Conservation (phyloP, 2,888 invertebrate species). For the Pollenia amentaria region DNA sequence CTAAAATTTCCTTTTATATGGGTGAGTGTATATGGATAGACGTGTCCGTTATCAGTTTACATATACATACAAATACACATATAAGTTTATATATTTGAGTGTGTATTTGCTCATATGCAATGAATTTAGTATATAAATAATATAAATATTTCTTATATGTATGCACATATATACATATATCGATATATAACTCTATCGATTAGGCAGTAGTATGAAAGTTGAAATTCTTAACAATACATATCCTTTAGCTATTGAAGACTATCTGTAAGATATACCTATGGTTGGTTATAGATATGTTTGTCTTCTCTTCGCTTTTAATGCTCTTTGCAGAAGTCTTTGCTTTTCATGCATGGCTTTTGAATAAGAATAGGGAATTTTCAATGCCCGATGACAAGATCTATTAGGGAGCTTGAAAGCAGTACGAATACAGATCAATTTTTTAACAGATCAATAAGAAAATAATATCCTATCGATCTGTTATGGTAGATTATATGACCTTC, state of each 20-base stretch:
- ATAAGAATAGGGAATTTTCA: no score
- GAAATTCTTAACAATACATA: not conserved
- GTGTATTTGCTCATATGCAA: constrained; percentile 10
- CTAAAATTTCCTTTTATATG: constrained; percentile 3
- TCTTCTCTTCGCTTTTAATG: no score
- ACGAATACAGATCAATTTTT: no score
- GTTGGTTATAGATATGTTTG: no score
- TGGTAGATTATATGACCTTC: no score
- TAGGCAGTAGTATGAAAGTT: constrained; percentile 12
- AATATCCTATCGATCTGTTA: no score
- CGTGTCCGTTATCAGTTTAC: not conserved
- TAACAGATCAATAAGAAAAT: no score
- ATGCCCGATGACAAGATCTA: no score
- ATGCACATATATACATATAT: constrained; percentile 1
- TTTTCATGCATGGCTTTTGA: no score
- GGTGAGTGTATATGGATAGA: constrained; percentile 8
- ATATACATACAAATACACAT: not conserved
- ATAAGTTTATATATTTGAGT: not conserved
- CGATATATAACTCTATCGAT: constrained; percentile 5
- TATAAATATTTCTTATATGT: constrained; percentile 6
- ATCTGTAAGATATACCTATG: no score
- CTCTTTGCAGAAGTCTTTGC: no score
- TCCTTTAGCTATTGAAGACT: not conserved
- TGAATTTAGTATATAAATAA: constrained; percentile 9
- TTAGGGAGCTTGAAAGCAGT: no score